Evolutionary conservation across 2,113 vertebrate species (phyloP), one percentile per base, ranked within the genome.

Genomic region (Aptenodytes forsteri): DNA sequence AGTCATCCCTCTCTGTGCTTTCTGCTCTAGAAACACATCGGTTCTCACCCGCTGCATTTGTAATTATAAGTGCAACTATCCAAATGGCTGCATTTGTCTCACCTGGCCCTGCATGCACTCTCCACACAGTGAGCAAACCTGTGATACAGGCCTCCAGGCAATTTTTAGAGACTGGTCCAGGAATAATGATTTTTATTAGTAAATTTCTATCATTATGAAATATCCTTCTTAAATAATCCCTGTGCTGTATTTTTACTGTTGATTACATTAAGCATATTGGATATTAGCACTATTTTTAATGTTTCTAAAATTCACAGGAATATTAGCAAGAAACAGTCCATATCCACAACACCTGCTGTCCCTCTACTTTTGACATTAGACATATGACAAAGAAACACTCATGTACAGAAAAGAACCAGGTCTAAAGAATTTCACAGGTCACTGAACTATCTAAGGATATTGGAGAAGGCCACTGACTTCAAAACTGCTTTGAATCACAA

Each of bases 121-220:
- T 16, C n/a, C 40, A 15, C 7, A 7, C n/a, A 2, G 0, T 1
- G 11, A 58, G 10, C 1, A 29, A 75, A 22, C 0, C 0, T 21
- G n/a, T 11, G 14, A 14, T 4, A 50, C 23, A 56, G 44, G 10
- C 25, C 58, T 76, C 38, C 84, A 80, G 56, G 47, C 8, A 42
- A 34, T 32, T 36, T 42, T 16, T 22, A 61, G 22, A 75, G 34
- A 56, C 44, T 15, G 26, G 17, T 26, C 22, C 42, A 80, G 76
- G 46, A 87, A 30, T n/a, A 77, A 78, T 47, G 29, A 38, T 20
- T 66, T 98, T 98, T 97, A 97, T 98, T 98, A 84, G 79, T 58
- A 58, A 77, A 36, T 22, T 23, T 77, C 47, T 27, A 42, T 32
- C 44, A 32, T 50, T 58, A 62, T 4, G 9, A 64, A 69, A 50